These are phyloP conservation scores for Yponomeuta plumbellus DNA, from an alignment of 2,888 invertebrate genomes.

Conservation along the genomic window DNA sequence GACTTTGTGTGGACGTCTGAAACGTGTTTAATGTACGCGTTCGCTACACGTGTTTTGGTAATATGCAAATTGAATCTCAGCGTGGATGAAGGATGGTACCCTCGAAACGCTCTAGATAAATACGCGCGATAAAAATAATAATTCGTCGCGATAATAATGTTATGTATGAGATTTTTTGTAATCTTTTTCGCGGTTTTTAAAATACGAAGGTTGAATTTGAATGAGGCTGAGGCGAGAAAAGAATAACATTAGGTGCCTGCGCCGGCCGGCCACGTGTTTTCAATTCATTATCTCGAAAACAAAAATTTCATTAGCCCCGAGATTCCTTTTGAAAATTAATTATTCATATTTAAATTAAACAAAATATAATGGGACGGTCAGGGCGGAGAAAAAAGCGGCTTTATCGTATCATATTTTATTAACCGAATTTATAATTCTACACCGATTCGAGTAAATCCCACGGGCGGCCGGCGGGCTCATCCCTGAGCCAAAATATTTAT, in stretches of 20 bases:
- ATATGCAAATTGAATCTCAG: not conserved
- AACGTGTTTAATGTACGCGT: not conserved
- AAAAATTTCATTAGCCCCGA: slow-evolving; percentile 74
- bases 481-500: slow-evolving; percentile 67
- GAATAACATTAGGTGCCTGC: slow-evolving; percentile 58
- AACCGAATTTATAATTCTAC: slow-evolving; percentile 75
- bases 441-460: slow-evolving; percentile 66
- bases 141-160: slow-evolving; percentile 65
- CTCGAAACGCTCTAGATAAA: slow-evolving; percentile 41
- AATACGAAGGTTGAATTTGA: slow-evolving; percentile 64
- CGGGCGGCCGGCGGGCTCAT: slow-evolving; percentile 31
- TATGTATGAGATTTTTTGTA: slow-evolving; percentile 48
- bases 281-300: slow-evolving; percentile 77
- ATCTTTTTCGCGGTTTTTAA: slow-evolving; percentile 43
- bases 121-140: slow-evolving; percentile 51
- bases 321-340: slow-evolving; percentile 75
- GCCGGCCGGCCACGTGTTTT: slow-evolving; percentile 66
- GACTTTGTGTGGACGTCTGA: not conserved
- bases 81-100: not conserved
- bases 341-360: slow-evolving; percentile 77
- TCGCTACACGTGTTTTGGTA: not conserved
- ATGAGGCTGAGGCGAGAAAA: slow-evolving; percentile 58
- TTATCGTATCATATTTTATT: slow-evolving; percentile 76
- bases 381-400: slow-evolving; percentile 59
- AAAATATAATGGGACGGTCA: slow-evolving; percentile 73